These are phyloP conservation scores for Ormyrus thymus DNA, from an alignment of 2,888 invertebrate genomes.

Conservation along the genomic window DNA sequence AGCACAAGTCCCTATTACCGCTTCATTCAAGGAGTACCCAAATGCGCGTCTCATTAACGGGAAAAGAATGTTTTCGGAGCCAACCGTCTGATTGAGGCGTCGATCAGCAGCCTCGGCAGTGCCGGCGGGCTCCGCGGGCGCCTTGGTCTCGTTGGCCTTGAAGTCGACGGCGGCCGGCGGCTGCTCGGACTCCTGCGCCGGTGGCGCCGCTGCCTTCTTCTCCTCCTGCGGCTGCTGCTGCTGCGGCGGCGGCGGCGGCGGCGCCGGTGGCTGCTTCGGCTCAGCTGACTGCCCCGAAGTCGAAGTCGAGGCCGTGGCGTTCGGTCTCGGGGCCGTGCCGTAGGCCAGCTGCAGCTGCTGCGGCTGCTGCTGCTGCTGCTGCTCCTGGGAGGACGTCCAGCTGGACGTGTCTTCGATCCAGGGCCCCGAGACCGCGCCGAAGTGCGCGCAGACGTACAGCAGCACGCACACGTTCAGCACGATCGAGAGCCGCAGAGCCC, in stretches of 20 bases:
- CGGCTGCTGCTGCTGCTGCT: conserved; percentile 71
- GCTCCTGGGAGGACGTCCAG: conserved; percentile 57
- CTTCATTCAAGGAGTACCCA: no score
- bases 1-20: no score
- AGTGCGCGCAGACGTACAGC: conserved; percentile 83
- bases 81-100: conserved; percentile 29
- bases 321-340: conserved; percentile 68
- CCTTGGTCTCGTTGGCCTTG: conserved; percentile 28
- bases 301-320: conserved; percentile 28
- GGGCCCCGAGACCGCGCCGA: conserved; percentile 72
- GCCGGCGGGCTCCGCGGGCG: not conserved
- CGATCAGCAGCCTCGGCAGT: not conserved
- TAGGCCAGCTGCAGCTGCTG: conserved; percentile 74
- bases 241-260: conserved; percentile 69
- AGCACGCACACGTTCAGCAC: conserved; percentile 84
- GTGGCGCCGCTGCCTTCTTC: conserved; percentile 1
- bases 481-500: conserved; percentile 85
- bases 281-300: conserved; percentile 15
- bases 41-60: no score
- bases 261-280: conserved; percentile 72
- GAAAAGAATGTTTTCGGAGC: not conserved
- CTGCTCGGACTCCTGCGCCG: not conserved
- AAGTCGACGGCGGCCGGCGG: not conserved
- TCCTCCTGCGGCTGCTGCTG: not conserved
- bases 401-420: conserved; percentile 68